A percentile compares a stretch with the other conserved stretches of the same genome.
phyloP scores from a whole-genome alignment of 1,140 invertebrate genomes.

The Leptestheria dahalacensis region DNA sequence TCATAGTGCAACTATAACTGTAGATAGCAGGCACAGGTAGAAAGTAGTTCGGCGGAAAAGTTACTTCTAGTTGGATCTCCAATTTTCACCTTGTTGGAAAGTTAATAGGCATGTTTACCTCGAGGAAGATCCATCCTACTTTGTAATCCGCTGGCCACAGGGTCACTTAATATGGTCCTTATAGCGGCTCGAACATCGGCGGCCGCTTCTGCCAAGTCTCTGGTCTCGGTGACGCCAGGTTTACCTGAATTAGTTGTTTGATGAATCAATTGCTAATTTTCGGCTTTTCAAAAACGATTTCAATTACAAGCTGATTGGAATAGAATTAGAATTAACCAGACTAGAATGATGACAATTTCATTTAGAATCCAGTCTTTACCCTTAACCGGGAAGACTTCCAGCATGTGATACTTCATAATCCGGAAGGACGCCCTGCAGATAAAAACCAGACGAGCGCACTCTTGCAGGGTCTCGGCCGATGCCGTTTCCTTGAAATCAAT shows the following conservation, averaged over 20 bases:
- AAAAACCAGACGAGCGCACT: not conserved
- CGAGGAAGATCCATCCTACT: not conserved
- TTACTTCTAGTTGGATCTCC: not conserved
- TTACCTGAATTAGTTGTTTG: constrained; percentile 10
- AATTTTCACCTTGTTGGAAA: not conserved
- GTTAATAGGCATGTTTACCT: not conserved
- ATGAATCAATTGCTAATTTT: constrained; percentile 1
- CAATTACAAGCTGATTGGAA: too few relatives aligned
- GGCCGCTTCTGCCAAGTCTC: constrained; percentile 58
- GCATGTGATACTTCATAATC: constrained; percentile 65
- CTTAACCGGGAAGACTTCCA: constrained; percentile 73
- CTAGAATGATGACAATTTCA: too few relatives aligned
- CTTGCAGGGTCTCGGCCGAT: constrained; percentile 17
- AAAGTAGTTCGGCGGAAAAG: too few relatives aligned
- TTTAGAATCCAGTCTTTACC: too few relatives aligned
- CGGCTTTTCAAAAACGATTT: too few relatives aligned
- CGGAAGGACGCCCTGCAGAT: constrained; percentile 51
- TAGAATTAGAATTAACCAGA: too few relatives aligned
- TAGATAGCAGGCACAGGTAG: too few relatives aligned
- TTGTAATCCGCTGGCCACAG: constrained; percentile 30
- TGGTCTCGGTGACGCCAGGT: constrained; percentile 24
- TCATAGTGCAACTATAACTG: too few relatives aligned
- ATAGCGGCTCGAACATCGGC: constrained; percentile 68
- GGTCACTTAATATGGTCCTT: constrained; percentile 66
- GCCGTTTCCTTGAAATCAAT: constrained; percentile 22